phyloP scores from a whole-genome alignment of 2,113 vertebrate genomes.

The Engraulis encrasicolus region DNA sequence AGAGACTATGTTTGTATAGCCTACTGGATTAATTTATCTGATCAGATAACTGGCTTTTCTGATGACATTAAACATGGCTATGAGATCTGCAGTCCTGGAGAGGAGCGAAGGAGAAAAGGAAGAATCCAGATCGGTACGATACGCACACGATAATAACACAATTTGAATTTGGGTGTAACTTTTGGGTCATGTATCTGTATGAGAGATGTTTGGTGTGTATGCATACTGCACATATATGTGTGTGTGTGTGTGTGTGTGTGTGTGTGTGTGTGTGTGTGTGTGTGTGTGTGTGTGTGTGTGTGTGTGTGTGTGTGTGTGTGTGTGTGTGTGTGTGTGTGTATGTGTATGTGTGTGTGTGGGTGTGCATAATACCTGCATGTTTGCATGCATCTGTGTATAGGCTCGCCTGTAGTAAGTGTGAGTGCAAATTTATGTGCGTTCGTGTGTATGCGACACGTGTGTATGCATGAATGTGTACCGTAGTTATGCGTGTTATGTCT shows the following conservation, averaged over 20 bases:
- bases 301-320: constrained; percentile 13
- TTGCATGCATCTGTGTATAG: not conserved
- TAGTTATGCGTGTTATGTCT: constrained; percentile 23
- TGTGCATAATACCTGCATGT: too few relatives aligned
- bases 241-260: constrained; percentile 22
- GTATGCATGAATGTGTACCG: not conserved
- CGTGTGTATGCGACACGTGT: not conserved
- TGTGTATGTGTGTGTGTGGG: not conserved
- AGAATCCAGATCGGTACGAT: not conserved
- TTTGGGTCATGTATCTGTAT: constrained; percentile 11
- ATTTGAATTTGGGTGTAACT: not conserved
- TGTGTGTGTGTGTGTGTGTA: not conserved
- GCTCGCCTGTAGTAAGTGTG: too few relatives aligned
- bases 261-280: not conserved
- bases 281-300: not conserved
- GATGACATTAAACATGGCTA: constrained; percentile 43
- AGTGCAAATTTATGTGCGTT: constrained; percentile 5
- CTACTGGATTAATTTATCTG: constrained; percentile 43
- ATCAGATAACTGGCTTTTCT: constrained; percentile 43
- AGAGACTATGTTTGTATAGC: constrained; percentile 45
- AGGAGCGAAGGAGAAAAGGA: not conserved
- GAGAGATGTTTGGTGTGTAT: too few relatives aligned
- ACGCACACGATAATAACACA: not conserved
- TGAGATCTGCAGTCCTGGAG: constrained; percentile 3
- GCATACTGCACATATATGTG: too few relatives aligned